Conservation (phyloP, 2,113 vertebrate species). For the Plecturocebus donacophilus region DNA sequence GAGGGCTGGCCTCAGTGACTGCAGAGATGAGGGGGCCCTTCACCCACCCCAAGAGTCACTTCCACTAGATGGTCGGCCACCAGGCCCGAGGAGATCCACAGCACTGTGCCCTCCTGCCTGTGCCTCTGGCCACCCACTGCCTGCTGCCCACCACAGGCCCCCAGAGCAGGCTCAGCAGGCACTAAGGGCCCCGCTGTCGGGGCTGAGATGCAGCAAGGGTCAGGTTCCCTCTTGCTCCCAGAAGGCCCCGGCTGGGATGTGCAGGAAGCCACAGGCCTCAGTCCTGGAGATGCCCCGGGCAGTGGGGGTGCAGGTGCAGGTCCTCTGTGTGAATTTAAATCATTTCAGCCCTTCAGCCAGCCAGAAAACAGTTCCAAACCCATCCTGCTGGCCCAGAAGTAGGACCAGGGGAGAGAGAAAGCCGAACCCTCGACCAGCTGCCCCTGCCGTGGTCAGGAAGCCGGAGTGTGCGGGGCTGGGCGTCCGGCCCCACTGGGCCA, state of each 20-base stretch:
- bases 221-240: background rate
- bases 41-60: background rate
- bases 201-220: background rate
- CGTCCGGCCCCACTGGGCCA: accelerated
- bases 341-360: background rate
- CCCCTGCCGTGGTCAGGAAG: background rate
- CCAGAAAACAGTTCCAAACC: background rate
- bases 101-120: background rate
- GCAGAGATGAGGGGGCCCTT: background rate
- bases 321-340: background rate
- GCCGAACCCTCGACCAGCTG: accelerated
- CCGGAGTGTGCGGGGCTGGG: background rate
- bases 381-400: background rate
- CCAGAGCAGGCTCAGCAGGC: background rate
- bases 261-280: background rate
- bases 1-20: background rate
- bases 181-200: background rate
- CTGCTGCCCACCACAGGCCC: background rate
- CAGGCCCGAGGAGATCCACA: background rate
- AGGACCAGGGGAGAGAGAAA: background rate
- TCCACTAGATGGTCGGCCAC: background rate
- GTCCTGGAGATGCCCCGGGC: background rate
- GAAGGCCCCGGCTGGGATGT: background rate
- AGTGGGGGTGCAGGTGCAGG: background rate
- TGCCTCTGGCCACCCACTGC: background rate